A percentile compares a stretch with the other conserved stretches of the same genome.
phyloP scores from a whole-genome alignment of 1,140 invertebrate species.

The Trachymyrmex septentrionalis region DNA sequence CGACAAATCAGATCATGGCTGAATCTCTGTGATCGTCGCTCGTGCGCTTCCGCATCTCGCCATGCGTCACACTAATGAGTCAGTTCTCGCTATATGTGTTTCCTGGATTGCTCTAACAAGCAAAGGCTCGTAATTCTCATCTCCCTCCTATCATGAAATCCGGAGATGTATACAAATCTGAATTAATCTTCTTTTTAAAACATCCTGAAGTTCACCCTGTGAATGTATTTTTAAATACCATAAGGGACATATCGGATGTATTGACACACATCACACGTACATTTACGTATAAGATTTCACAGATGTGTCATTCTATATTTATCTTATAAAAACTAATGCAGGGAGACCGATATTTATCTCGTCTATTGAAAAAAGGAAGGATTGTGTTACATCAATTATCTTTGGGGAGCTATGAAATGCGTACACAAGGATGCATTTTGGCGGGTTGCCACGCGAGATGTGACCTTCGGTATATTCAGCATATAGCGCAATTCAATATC shows the following conservation, averaged over 20 bases:
- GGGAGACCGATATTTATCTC: not conserved
- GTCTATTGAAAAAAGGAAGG: constrained; percentile 2
- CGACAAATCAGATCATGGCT: not conserved
- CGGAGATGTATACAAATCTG: not conserved
- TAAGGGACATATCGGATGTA: not conserved
- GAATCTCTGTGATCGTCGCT: not conserved
- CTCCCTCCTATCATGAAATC: not conserved
- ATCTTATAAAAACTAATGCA: not conserved
- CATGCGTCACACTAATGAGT: constrained; percentile 44
- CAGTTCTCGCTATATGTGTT: constrained; percentile 39
- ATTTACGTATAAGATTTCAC: not conserved
- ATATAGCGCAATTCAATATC: constrained; percentile 41
- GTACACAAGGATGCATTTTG: constrained; percentile 38
- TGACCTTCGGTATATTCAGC: constrained; percentile 59
- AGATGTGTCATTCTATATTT: not conserved
- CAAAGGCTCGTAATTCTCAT: not conserved
- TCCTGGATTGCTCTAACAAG: constrained; percentile 27
- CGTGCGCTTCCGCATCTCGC: not conserved
- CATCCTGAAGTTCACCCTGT: not conserved
- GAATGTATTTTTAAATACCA: not conserved
- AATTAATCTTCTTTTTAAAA: not conserved
- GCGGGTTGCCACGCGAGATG: constrained; percentile 37
- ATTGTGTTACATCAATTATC: constrained; percentile 50
- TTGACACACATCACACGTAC: not conserved
- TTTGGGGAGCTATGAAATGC: constrained; percentile 31